These are phyloP conservation scores for Streptopelia turtur DNA, from an alignment of 2,797 vertebrate species.

Conservation along the genomic window DNA sequence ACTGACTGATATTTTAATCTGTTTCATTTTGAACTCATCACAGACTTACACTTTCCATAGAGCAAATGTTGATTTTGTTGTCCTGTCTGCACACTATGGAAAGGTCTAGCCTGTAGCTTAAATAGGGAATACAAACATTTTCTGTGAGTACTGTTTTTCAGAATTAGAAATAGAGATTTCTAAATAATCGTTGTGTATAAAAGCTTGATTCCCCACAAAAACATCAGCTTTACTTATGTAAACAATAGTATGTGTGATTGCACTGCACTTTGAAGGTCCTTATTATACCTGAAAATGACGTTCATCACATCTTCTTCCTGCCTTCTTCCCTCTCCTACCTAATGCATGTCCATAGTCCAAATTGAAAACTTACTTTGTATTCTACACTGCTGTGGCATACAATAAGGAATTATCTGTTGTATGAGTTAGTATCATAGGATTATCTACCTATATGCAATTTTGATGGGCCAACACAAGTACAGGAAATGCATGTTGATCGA, in stretches of 20 bases:
- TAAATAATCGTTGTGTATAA: not conserved
- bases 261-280: not conserved
- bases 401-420: not conserved
- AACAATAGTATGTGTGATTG: not conserved
- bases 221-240: not conserved
- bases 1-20: not conserved
- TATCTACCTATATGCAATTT: not conserved
- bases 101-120: not conserved
- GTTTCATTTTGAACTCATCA: not conserved
- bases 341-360: fast-evolving
- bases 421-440: not conserved
- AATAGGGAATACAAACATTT: not conserved
- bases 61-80: not conserved
- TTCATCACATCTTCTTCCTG: not conserved
- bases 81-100: not conserved
- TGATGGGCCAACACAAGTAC: not conserved
- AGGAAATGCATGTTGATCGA: not conserved
- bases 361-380: not conserved
- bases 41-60: not conserved
- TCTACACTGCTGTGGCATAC: not conserved
- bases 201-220: not conserved
- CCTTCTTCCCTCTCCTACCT: not conserved
- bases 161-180: not conserved
- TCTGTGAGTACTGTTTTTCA: not conserved
- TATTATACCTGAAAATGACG: not conserved